Evolutionary conservation across 2,888 invertebrate genomes (phyloP), one percentile per base, ranked within the genome.

Genomic region (Heliconius cydno): DNA sequence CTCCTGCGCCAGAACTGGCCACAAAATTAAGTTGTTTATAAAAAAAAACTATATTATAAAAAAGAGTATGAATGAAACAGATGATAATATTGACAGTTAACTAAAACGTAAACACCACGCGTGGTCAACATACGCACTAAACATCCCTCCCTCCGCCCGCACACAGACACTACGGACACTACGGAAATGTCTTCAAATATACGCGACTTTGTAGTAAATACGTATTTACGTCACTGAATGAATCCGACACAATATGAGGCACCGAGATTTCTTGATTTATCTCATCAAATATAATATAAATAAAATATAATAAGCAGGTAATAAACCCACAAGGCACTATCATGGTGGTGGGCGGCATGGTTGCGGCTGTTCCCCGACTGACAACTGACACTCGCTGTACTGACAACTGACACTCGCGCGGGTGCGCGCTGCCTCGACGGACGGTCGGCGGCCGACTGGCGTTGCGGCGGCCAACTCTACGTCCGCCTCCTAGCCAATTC

Each of bases 291-390:
- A 34, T 25, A 60, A n/a, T 15, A 3, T 41, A 57, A 57, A 60
- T 34, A n/a, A 60, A 60, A 57, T 73, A 73, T n/a, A 2, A 82
- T 80, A 72, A 80, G 60, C 76, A 74, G 71, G 34, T 80, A 72
- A 72, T 79, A 84, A 88, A 95, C 95, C 92, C 91, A 94, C 94
- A 95, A 89, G 93, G 94, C 90, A 95, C 94, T 89, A 95, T 92
- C 93, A 94, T 94, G 86, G 95, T 93, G 84, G 94, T 94, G 85
- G 95, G 95, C 90, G 95, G 95, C 95, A 95, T 95, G 91, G 87
- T 90, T 92, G 90, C 90, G 89, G 88, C 63, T 73, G 67, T 70
- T 76, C 66, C 80, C 74, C 19, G 6, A 52, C 46, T 80, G 87
- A 82, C 86, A 85, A 83, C 84, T 78, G 87, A 82, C 86, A 85